A percentile compares a stretch with the other conserved stretches of the same genome.
Evolutionary conservation across 1,140 invertebrate genomes (phyloP).

Genomic region (Macrocentrus cingulum): DNA sequence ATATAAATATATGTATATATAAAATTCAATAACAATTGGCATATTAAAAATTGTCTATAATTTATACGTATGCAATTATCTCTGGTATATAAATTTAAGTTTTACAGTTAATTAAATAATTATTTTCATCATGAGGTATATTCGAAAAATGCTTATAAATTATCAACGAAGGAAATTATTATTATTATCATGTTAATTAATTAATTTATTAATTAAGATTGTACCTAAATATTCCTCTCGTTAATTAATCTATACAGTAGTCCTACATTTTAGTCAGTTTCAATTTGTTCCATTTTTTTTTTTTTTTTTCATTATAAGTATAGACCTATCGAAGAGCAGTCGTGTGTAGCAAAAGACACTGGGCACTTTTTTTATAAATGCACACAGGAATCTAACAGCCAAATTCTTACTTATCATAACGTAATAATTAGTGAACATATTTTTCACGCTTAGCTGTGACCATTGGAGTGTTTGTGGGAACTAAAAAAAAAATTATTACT

Average conservation of each 20-base stretch:
- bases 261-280: not conserved
- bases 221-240: not conserved
- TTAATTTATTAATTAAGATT: not conserved
- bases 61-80: not conserved
- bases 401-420: conserved; percentile 26
- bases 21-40: not conserved
- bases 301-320: conserved; percentile 9
- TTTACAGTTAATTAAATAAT: not conserved
- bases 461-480: not conserved
- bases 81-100: not conserved
- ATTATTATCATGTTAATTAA: not conserved
- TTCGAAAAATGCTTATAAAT: conserved; percentile 18
- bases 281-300: no score
- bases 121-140: no score
- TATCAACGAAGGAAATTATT: conserved; percentile 5
- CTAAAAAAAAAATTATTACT: not conserved
- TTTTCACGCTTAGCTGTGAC: conserved; percentile 22
- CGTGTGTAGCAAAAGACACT: conserved; percentile 3
- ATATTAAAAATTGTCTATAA: not conserved
- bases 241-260: conserved; percentile 11
- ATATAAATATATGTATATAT: no score
- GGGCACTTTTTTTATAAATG: not conserved
- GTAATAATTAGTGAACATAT: conserved; percentile 22
- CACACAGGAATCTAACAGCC: not conserved
- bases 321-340: conserved; percentile 22